phyloP scores from a whole-genome alignment of 53 echinoderm and acorn worm genomes.

The Temnopleurus reevesii region DNA sequence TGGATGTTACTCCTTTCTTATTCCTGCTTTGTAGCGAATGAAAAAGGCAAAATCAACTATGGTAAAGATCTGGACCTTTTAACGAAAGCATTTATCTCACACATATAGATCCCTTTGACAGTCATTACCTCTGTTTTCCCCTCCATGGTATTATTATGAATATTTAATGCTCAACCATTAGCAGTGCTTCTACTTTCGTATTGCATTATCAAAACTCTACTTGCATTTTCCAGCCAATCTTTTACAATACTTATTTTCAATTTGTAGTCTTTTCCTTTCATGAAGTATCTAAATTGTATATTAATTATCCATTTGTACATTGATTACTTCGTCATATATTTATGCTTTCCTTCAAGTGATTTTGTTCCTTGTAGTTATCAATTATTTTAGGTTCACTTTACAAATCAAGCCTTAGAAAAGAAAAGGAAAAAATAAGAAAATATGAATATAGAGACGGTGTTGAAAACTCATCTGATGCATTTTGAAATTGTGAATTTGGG shows the following conservation, averaged over 20 bases:
- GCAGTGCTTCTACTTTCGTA: neutral
- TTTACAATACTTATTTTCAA: neutral
- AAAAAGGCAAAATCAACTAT: conserved; percentile 57
- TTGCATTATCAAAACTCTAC: neutral
- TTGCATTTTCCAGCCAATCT: neutral
- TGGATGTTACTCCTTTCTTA: neutral
- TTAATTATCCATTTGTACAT: neutral
- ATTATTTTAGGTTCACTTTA: too few relatives aligned
- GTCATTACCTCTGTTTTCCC: neutral
- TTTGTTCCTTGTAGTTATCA: too few relatives aligned
- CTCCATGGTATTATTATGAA: neutral
- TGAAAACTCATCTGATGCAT: neutral
- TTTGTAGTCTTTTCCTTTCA: neutral
- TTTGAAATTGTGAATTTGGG: neutral
- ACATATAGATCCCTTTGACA: neutral
- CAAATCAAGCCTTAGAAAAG: too few relatives aligned
- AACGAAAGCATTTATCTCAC: neutral
- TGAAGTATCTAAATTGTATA: neutral
- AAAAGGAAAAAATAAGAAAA: neutral
- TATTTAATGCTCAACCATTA: neutral
- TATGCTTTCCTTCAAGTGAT: too few relatives aligned
- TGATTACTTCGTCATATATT: too few relatives aligned
- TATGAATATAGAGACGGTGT: too few relatives aligned
- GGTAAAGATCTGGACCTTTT: conserved; percentile 32
- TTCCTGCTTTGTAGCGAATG: conserved; percentile 22